Conservation (phyloP, 2,888 invertebrate species). For the Elgonia sp. region DNA sequence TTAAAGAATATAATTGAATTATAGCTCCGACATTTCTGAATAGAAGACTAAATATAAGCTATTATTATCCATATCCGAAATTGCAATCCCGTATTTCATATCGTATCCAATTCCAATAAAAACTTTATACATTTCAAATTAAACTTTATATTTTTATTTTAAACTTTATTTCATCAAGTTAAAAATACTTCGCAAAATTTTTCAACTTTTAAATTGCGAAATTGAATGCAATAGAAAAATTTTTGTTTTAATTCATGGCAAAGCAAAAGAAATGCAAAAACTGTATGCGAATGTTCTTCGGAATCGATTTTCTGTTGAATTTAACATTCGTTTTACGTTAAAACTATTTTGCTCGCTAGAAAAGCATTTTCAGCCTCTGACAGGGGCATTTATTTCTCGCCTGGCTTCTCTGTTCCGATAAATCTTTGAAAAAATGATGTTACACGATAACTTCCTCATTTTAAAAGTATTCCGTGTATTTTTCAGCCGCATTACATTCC, state of each 20-base stretch:
- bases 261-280: constrained; percentile 24
- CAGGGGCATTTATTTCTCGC: constrained; percentile 48
- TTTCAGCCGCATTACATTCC: neutral
- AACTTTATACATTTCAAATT: too few species aligned
- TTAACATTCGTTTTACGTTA: constrained; percentile 52
- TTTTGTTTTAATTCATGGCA: neutral
- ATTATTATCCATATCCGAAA: neutral
- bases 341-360: constrained; percentile 49
- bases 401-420: constrained; percentile 13
- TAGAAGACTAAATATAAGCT: neutral
- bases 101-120: too few species aligned
- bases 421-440: constrained; percentile 56
- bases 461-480: constrained; percentile 5
- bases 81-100: too few species aligned
- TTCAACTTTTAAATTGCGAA: too few species aligned
- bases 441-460: constrained; percentile 41
- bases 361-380: constrained; percentile 51
- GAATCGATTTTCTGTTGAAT: constrained; percentile 49
- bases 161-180: too few species aligned
- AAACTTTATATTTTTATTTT: too few species aligned
- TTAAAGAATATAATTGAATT: constrained; percentile 47
- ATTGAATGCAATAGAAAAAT: too few species aligned
- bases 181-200: too few species aligned
- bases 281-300: constrained; percentile 20
- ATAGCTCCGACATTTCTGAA: neutral